Conservation (phyloP, 92 coral and sea anemone genomes). For the Meandrina meandrites region DNA sequence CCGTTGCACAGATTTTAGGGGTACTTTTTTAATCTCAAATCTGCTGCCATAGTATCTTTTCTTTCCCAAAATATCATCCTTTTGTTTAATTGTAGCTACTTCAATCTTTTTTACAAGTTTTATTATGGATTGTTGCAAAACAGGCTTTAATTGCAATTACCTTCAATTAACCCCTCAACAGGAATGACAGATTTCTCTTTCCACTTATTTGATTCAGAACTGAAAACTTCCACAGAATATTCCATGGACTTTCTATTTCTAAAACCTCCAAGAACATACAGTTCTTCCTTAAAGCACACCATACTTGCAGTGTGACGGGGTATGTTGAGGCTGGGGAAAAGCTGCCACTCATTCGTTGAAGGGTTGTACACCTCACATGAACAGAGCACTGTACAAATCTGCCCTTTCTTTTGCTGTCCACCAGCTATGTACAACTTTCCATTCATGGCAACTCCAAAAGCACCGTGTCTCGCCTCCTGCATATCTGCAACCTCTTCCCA, state of each 20-base stretch:
- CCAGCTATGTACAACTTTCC: conserved; percentile 4
- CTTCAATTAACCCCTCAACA: not conserved
- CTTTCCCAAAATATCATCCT: no score
- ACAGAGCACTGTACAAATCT: no score
- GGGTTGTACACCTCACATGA: conserved; percentile 2
- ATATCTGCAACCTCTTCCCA: not conserved
- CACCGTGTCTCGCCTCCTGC: not conserved
- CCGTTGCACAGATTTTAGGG: no score
- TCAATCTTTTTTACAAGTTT: no score
- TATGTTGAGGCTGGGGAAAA: not conserved
- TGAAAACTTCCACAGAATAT: conserved; percentile 1
- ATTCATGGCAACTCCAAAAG: conserved; percentile 19
- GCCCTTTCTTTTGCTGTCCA: not conserved
- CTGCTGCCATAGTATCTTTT: no score
- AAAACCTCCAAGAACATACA: conserved; percentile 4
- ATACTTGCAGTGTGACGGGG: not conserved
- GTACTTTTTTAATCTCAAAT: no score
- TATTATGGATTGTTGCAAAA: not conserved
- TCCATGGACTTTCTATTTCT: not conserved
- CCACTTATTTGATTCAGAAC: not conserved
- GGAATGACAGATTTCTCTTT: not conserved
- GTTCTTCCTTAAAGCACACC: not conserved
- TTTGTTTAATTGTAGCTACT: no score
- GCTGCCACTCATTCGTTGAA: conserved; percentile 9
- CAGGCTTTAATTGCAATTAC: not conserved